Evolutionary conservation across 37 sponge, comb jelly and placozoan genomes (phyloP).

Genomic region (Aplysina aerophoba): DNA sequence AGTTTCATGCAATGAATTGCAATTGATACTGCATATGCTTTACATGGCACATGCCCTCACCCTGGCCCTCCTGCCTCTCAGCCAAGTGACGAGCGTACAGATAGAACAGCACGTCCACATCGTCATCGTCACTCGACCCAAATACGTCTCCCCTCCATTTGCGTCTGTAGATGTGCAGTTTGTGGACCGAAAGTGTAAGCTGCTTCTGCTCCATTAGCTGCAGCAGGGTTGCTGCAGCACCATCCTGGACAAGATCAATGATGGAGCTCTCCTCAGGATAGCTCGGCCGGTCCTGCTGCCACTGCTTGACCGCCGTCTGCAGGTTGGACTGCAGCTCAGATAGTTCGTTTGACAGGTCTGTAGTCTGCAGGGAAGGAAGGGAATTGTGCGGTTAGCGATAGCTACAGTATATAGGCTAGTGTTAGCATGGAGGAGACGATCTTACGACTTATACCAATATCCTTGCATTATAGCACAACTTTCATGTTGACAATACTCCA

Average conservation of each 20-base stretch:
- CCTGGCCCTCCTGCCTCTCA: conserved; percentile 49
- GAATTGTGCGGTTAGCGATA: background rate
- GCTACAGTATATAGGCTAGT: too few species aligned
- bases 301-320: conserved; percentile 18
- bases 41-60: background rate
- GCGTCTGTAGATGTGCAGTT: conserved; percentile 55
- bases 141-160: conserved; percentile 54
- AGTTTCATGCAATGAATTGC: too few species aligned
- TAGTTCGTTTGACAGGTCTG: conserved; percentile 56
- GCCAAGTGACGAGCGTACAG: conserved; percentile 58
- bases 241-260: background rate
- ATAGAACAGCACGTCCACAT: conserved; percentile 71
- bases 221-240: background rate
- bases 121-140: conserved; percentile 63
- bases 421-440: too few species aligned
- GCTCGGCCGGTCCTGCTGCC: conserved; percentile 28
- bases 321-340: conserved; percentile 39
- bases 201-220: conserved; percentile 42
- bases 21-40: too few species aligned
- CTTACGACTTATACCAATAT: too few species aligned
- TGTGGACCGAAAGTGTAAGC: conserved; percentile 38
- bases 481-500: too few species aligned
- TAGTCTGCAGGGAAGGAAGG: conserved; percentile 12
- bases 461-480: too few species aligned
- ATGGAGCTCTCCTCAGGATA: background rate